Evolutionary conservation across 2,113 vertebrate species (phyloP), one percentile per base, ranked within the genome.

Genomic region (Osmerus mordax): DNA sequence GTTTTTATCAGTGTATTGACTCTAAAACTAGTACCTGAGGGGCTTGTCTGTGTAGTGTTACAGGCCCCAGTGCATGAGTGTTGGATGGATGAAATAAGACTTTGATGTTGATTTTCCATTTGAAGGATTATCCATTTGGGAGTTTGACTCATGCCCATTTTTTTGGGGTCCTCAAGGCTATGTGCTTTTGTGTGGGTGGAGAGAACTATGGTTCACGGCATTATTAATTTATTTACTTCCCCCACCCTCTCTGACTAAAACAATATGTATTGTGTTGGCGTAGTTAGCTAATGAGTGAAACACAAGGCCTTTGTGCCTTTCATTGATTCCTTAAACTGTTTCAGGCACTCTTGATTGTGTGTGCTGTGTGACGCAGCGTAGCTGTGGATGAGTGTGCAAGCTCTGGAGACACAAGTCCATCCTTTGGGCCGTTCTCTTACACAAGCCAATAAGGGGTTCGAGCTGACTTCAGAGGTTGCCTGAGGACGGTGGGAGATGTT

Each of bases 21-120:
- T 85, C 87, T 87, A 87, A 85, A 88, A 82, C 84, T 71, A 75
- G 87, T 79, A 89, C 89, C 89, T 89, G 85, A 90, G 88, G 88
- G 89, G 85, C 84, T 74, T 73, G 81, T 81, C 82, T 88, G 79
- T 72, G 67, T 79, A 83, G 87, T 78, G 63, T 74, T 86, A 82
- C 84, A 86, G 82, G 87, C 86, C 78, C 80, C 77, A 81, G 78
- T 71, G 72, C 82, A 77, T 75, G 78, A 88, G 84, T 79, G 78
- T 83, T 81, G 84, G 83, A 84, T 87, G 86, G 87, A 87, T 91
- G 89, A 93, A 93, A 92, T 90, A 90, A 88, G 86, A 90, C 90
- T 93, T 93, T 93, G 91, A 93, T 90, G 90, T 92, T 80, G 73
- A 83, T 86, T 91, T 89, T 90, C 81, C 87, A 89, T 90, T 91